Evolutionary conservation across 64 coral and sea anemone species (phyloP).

Genomic region (Orbicella faveolata): DNA sequence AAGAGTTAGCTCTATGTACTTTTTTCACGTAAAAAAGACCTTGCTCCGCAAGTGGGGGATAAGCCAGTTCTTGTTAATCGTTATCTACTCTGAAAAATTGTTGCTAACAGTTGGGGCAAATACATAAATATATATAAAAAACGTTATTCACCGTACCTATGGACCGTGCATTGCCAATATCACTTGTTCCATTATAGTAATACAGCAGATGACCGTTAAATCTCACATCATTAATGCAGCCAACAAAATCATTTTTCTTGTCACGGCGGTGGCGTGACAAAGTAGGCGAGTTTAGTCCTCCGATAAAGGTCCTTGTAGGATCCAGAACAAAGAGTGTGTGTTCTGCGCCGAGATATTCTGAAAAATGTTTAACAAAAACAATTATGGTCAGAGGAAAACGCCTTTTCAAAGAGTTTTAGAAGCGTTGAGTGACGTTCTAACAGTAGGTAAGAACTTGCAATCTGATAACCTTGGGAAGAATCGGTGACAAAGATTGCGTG

Average conservation of each 20-base stretch:
- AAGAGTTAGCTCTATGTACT: too few species aligned
- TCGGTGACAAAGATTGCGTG: neutral
- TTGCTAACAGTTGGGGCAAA: too few species aligned
- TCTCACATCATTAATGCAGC: conserved; percentile 84
- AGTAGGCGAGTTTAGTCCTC: conserved; percentile 41
- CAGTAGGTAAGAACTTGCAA: neutral
- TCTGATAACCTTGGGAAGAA: neutral
- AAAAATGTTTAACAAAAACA: neutral
- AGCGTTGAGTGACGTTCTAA: neutral
- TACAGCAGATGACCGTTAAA: conserved; percentile 63
- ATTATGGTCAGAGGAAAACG: too few species aligned
- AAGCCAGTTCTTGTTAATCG: neutral
- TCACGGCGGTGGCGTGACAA: conserved; percentile 19
- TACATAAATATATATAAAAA: too few species aligned
- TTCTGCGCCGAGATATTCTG: conserved; percentile 46
- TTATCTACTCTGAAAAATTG: neutral
- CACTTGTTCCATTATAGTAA: conserved; percentile 49
- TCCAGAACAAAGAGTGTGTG: conserved; percentile 65
- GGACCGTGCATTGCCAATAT: conserved; percentile 5
- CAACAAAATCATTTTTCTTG: conserved; percentile 67
- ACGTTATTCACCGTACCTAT: conserved; percentile 31
- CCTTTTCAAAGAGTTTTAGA: neutral
- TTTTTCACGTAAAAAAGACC: too few species aligned
- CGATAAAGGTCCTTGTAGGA: conserved; percentile 64
- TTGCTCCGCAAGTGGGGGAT: too few species aligned